Evolutionary conservation across 2,888 invertebrate genomes (phyloP).

Genomic region (Metopia argyrocephala): DNA sequence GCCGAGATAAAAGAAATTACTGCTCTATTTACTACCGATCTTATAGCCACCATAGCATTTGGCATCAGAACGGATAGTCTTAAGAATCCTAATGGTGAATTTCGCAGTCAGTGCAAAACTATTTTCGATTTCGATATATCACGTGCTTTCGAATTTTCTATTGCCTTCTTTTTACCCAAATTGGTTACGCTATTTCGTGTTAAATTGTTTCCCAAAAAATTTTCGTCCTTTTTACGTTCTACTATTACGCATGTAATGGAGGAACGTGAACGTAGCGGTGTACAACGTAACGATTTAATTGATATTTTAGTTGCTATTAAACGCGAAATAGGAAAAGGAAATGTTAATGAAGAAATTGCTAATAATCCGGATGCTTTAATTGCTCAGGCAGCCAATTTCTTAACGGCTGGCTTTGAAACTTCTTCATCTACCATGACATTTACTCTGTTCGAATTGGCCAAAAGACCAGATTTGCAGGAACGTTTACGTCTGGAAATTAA

Average conservation of each 20-base stretch:
- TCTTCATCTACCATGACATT: constrained; percentile 77
- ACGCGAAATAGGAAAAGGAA: constrained; percentile 55
- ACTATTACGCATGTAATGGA: constrained; percentile 75
- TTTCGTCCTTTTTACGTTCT: constrained; percentile 71
- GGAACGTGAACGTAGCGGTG: constrained; percentile 73
- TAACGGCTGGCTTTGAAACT: constrained; percentile 75
- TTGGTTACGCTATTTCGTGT: constrained; percentile 59
- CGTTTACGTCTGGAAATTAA: constrained; percentile 77
- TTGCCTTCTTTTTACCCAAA: constrained; percentile 68
- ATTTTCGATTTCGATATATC: constrained; percentile 63
- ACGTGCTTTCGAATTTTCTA: constrained; percentile 64
- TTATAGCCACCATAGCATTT: constrained; percentile 69
- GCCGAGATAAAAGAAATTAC: constrained; percentile 67
- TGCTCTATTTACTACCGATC: constrained; percentile 68
- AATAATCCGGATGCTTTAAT: constrained; percentile 68
- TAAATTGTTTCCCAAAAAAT: constrained; percentile 66
- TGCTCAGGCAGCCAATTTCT: constrained; percentile 75
- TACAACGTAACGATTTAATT: constrained; percentile 77
- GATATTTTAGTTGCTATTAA: constrained; percentile 75
- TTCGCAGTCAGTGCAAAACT: constrained; percentile 65
- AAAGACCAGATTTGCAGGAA: constrained; percentile 75
- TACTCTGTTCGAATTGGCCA: constrained; percentile 76
- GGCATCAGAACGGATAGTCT: constrained; percentile 69
- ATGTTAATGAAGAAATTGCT: constrained; percentile 51
- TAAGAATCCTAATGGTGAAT: constrained; percentile 67